Percentiles rank a stretch among this genome's conserved stretches.
These are phyloP conservation scores for Radopholus similis DNA, from an alignment of 1,140 invertebrate species.

Conservation along the genomic window DNA sequence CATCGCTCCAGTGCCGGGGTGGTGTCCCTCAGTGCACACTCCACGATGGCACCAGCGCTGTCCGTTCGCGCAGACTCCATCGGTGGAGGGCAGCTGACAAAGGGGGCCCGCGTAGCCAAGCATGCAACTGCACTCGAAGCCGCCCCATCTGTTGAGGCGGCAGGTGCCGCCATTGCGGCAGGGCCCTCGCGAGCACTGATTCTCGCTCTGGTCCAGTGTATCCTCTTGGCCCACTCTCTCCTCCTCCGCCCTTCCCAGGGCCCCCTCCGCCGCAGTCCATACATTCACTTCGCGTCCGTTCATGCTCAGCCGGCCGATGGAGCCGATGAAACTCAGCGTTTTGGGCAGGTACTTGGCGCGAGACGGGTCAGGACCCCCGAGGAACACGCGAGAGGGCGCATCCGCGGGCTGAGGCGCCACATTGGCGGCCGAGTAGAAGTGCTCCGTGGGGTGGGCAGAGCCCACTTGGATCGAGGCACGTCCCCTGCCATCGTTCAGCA, in stretches of 20 bases:
- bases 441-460: neutral
- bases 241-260: neutral
- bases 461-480: neutral
- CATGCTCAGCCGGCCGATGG: slow-evolving; percentile 29
- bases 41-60: slow-evolving; percentile 10
- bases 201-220: slow-evolving; percentile 2
- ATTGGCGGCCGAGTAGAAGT: neutral
- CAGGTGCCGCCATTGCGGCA: slow-evolving; percentile 16
- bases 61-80: neutral
- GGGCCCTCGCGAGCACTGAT: slow-evolving; percentile 26
- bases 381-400: neutral
- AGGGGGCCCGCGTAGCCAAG: neutral
- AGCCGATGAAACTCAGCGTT: slow-evolving; percentile 18
- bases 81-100: slow-evolving; percentile 1
- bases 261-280: neutral
- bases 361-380: slow-evolving; percentile 2
- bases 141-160: slow-evolving; percentile 2
- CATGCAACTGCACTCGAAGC: slow-evolving; percentile 1
- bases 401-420: neutral
- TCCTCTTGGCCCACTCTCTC: neutral
- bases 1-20: neutral
- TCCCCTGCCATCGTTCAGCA: slow-evolving; percentile 3
- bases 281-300: slow-evolving; percentile 14
- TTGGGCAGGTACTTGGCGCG: neutral
- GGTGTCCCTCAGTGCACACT: neutral